A percentile compares a stretch with the other conserved stretches of the same genome.
These are phyloP conservation scores for Eurosta solidaginis DNA, from an alignment of 1,140 invertebrate species.

Conservation along the genomic window DNA sequence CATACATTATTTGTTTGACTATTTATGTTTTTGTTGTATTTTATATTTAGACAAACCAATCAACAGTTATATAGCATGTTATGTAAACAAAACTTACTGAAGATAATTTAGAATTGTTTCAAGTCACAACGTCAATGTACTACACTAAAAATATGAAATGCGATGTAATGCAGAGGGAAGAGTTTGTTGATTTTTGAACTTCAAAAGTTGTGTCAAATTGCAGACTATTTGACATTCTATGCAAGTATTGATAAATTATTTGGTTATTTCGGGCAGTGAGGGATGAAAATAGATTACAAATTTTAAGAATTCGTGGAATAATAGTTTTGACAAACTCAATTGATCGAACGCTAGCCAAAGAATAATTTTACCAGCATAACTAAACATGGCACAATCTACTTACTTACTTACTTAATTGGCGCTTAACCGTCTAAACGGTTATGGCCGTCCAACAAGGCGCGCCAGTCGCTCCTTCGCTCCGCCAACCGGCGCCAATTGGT, in stretches of 20 bases:
- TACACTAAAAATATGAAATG: no score
- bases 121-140: not conserved
- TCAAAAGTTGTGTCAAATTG: not conserved
- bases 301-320: no score
- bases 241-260: not conserved
- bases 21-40: not conserved
- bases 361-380: no score
- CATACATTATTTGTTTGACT: not conserved
- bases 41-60: constrained; percentile 23
- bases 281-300: not conserved
- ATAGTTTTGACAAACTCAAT: no score
- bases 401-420: no score
- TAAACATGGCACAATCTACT: no score
- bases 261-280: not conserved
- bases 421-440: no score
- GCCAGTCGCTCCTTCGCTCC: no score
- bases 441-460: no score
- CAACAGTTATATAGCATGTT: not conserved
- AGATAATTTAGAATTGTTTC: not conserved
- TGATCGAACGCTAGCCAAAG: no score
- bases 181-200: not conserved
- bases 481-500: no score
- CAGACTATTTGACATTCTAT: not conserved
- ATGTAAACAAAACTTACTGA: not conserved
- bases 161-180: no score